Evolutionary conservation across 2,888 invertebrate species (phyloP).

Genomic region (Euclidia mi): DNA sequence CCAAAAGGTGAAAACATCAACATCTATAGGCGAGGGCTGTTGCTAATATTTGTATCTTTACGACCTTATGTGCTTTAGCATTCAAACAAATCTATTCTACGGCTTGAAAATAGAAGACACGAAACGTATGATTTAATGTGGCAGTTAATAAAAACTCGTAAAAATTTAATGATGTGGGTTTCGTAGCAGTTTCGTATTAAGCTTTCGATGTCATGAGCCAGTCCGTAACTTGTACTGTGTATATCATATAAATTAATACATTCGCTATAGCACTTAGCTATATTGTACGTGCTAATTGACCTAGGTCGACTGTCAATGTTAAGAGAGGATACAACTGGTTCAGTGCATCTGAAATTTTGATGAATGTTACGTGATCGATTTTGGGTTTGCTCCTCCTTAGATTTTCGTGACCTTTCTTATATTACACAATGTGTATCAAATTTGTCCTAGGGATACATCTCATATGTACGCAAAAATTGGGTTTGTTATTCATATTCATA

Average conservation of each 20-base stretch:
- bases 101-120: conserved; percentile 38
- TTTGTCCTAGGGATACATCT: neutral
- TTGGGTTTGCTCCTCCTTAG: no score
- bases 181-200: conserved; percentile 18
- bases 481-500: neutral
- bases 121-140: conserved; percentile 33
- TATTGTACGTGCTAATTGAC: no score
- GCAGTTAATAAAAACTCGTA: conserved; percentile 42
- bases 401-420: no score
- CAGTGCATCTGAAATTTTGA: conserved; percentile 5
- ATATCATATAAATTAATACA: neutral
- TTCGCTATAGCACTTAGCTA: no score
- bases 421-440: neutral
- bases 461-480: neutral
- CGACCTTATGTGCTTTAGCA: conserved; percentile 30
- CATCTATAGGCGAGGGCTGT: conserved; percentile 41
- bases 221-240: conserved; percentile 4
- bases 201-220: conserved; percentile 7
- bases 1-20: conserved; percentile 61
- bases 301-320: no score
- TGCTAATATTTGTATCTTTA: conserved; percentile 45
- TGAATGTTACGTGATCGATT: neutral
- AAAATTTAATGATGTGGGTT: conserved; percentile 38
- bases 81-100: conserved; percentile 40
- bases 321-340: no score